A percentile compares a stretch with the other conserved stretches of the same genome.
Evolutionary conservation across 1,140 invertebrate species (phyloP).

Genomic region (Drosophila biarmipes): DNA sequence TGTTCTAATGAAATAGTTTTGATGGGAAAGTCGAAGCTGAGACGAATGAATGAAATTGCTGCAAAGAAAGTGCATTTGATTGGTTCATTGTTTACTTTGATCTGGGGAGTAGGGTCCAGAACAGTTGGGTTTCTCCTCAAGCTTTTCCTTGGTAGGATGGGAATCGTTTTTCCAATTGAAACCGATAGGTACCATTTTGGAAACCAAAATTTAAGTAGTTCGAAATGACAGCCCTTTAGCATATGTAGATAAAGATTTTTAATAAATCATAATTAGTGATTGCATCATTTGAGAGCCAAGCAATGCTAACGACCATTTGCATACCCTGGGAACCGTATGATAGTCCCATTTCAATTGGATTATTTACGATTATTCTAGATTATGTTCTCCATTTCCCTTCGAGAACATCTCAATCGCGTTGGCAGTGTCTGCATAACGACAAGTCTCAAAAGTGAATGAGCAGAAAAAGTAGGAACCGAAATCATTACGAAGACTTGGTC

Average conservation of each 20-base stretch:
- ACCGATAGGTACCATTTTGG: too few species aligned
- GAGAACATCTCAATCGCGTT: constrained; percentile 4
- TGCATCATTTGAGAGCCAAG: not conserved
- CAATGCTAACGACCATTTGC: not conserved
- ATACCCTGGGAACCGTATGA: not conserved
- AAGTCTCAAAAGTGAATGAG: constrained; percentile 30
- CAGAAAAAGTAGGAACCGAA: constrained; percentile 20
- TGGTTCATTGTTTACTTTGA: not conserved
- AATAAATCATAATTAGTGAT: not conserved
- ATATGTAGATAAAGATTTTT: too few species aligned
- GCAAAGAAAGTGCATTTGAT: constrained; percentile 4
- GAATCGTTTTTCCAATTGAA: too few species aligned
- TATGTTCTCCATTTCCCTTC: constrained; percentile 7
- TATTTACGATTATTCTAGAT: constrained; percentile 22
- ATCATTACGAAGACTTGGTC: constrained; percentile 22
- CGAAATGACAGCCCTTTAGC: too few species aligned
- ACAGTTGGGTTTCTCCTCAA: not conserved
- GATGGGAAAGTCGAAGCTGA: not conserved
- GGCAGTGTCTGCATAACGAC: constrained; percentile 28
- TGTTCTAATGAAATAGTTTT: constrained; percentile 16
- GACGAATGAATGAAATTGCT: not conserved
- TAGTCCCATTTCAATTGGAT: constrained; percentile 10
- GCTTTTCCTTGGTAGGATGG: too few species aligned
- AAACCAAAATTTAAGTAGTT: too few species aligned
- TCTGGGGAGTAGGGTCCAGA: not conserved